phyloP scores from a whole-genome alignment of 2,797 vertebrate genomes.

The Enteromius unitaeniatus region DNA sequence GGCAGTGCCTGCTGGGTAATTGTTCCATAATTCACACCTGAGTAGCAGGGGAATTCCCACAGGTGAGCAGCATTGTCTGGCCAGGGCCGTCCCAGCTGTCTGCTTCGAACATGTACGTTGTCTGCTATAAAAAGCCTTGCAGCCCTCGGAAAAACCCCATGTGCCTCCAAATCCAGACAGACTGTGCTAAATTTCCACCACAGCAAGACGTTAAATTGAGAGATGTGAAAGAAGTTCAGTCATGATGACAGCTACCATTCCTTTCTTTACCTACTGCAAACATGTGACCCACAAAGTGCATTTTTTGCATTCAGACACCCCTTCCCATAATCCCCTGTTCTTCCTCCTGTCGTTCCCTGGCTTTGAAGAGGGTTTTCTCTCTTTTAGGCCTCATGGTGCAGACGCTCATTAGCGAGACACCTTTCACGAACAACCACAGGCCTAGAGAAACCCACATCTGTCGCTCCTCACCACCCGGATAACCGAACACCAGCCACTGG shows the following conservation, averaged over 20 bases:
- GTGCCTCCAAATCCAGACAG: conserved; percentile 44
- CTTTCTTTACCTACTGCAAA: conserved; percentile 19
- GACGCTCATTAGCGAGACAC: conserved; percentile 74
- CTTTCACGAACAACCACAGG: conserved; percentile 61
- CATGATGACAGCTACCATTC: conserved; percentile 13
- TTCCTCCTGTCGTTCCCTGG: conserved; percentile 64
- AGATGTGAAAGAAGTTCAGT: conserved; percentile 7
- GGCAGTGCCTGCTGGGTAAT: conserved; percentile 61
- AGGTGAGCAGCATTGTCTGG: conserved; percentile 59
- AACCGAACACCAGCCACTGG: conserved; percentile 64
- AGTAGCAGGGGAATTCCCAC: conserved; percentile 66
- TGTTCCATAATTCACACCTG: conserved; percentile 68
- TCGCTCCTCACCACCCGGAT: conserved; percentile 63
- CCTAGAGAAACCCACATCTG: conserved; percentile 70
- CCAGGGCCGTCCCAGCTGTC: conserved; percentile 47
- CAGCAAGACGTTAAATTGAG: conserved; percentile 26
- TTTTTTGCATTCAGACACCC: conserved; percentile 25
- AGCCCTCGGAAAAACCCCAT: conserved; percentile 29
- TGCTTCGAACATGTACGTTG: conserved; percentile 42
- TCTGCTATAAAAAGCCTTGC: conserved; percentile 28
- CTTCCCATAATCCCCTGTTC: conserved; percentile 46
- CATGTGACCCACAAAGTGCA: conserved; percentile 5
- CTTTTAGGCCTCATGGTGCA: conserved; percentile 57
- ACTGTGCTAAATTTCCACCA: conserved; percentile 21
- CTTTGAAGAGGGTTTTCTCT: conserved; percentile 71